A percentile compares a stretch with the other conserved stretches of the same genome.
phyloP scores from a whole-genome alignment of 2,888 invertebrate genomes.

The Arrhopalites spinosus region DNA sequence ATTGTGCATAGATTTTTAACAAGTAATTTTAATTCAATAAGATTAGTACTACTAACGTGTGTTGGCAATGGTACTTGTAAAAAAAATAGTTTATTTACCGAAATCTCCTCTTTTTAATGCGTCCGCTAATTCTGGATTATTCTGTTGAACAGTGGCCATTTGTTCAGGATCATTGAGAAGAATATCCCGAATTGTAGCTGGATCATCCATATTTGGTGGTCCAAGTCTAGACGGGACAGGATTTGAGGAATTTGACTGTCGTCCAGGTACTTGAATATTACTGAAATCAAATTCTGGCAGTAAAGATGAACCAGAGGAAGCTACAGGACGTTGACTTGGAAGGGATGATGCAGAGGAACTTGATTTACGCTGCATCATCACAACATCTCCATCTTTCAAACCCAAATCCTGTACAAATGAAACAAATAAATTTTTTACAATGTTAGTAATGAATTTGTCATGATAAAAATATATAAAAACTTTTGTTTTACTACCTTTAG shows the following conservation, averaged over 20 bases:
- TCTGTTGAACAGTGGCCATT: constrained; percentile 85
- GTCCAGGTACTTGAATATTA: constrained; percentile 75
- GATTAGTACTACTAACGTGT: no score
- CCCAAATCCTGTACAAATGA: constrained; percentile 67
- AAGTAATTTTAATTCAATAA: no score
- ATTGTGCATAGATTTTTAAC: background rate
- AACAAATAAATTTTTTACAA: background rate
- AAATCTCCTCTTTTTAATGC: constrained; percentile 83
- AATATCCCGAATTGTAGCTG: constrained; percentile 81
- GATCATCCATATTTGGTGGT: constrained; percentile 66
- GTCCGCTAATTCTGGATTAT: constrained; percentile 90
- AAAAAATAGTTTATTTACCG: constrained; percentile 59
- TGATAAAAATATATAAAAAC: background rate
- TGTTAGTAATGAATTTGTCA: background rate
- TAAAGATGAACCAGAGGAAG: constrained; percentile 29
- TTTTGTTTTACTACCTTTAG: constrained; percentile 62
- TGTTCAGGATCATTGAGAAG: constrained; percentile 89
- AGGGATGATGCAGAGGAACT: constrained; percentile 21
- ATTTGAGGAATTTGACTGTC: no score
- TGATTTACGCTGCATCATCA: constrained; percentile 72
- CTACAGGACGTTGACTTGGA: background rate
- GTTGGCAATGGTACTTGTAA: constrained; percentile 62
- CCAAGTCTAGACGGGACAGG: constrained; percentile 40
- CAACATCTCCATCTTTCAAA: constrained; percentile 84
- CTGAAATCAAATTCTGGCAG: constrained; percentile 80